These are phyloP conservation scores for Lycaena phlaeas DNA, from an alignment of 2,888 invertebrate genomes.

Conservation along the genomic window DNA sequence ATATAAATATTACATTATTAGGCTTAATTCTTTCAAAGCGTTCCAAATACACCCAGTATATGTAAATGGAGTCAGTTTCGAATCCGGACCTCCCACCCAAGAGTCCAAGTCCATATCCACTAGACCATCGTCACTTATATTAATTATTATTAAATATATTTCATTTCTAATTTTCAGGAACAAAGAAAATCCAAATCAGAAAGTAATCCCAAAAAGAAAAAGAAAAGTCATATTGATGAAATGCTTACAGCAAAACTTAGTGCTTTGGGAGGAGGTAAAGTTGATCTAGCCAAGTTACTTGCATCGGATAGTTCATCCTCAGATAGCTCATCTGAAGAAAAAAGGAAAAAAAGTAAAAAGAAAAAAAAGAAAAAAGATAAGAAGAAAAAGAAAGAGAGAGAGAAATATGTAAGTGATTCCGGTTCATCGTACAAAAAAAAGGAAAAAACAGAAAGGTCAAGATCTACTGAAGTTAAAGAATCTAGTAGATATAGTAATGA, in stretches of 20 bases:
- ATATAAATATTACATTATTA: no score
- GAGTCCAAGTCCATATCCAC: no score
- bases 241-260: conserved; percentile 80
- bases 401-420: conserved; percentile 10
- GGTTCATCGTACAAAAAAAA: conserved; percentile 24
- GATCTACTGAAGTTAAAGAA: conserved; percentile 15
- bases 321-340: conserved; percentile 30
- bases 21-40: no score
- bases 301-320: conserved; percentile 43
- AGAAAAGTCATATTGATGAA: conserved; percentile 74
- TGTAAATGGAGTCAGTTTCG: no score
- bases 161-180: conserved; percentile 35
- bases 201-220: conserved; percentile 52
- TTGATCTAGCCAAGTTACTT: conserved; percentile 47
- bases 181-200: conserved; percentile 58
- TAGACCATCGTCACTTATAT: no score
- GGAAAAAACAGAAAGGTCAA: conserved; percentile 30
- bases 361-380: conserved; percentile 39
- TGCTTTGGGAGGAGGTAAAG: conserved; percentile 68
- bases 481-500: conserved; percentile 5
- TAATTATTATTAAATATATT: no score
- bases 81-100: no score
- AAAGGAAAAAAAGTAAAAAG: conserved; percentile 33
- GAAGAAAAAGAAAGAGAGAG: conserved; percentile 30
- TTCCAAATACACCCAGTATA: no score